Percentiles rank a stretch among this genome's conserved stretches.
phyloP scores from a whole-genome alignment of 2,113 vertebrate species.

The Strix aluco region DNA sequence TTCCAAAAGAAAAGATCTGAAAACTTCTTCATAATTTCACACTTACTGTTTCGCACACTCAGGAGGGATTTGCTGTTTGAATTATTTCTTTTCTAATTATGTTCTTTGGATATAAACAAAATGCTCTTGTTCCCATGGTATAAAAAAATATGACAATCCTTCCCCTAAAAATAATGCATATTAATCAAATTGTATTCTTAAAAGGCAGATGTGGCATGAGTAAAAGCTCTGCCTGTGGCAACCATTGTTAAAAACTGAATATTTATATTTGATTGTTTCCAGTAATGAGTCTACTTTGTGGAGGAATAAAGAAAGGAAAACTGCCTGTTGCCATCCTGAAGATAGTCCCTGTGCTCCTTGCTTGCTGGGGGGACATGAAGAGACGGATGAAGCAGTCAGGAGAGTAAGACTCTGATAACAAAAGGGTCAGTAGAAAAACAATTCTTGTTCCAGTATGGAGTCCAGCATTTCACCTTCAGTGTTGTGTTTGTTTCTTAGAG shows the following conservation, averaged over 20 bases:
- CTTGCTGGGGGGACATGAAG: rapidly evolving
- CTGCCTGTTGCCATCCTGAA: not conserved
- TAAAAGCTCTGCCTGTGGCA: not conserved
- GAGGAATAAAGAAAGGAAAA: not conserved
- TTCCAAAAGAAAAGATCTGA: not conserved
- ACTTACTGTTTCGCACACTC: not conserved
- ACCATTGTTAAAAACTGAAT: not conserved
- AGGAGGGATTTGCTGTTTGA: not conserved
- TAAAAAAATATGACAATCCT: not conserved
- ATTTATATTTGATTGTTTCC: not conserved
- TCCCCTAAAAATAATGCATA: not conserved
- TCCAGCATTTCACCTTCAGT: not conserved
- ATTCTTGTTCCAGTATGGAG: not conserved
- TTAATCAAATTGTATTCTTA: not conserved
- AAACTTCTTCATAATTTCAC: not conserved
- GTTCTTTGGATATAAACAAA: not conserved
- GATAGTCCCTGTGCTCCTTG: not conserved
- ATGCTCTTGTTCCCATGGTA: not conserved
- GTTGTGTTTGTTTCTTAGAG: not conserved
- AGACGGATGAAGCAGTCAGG: not conserved
- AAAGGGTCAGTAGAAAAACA: not conserved
- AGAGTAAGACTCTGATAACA: not conserved
- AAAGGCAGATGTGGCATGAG: not conserved
- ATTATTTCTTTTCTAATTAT: not conserved
- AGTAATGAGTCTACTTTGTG: not conserved